phyloP scores from a whole-genome alignment of 2,113 vertebrate genomes.

The Geococcyx californianus region DNA sequence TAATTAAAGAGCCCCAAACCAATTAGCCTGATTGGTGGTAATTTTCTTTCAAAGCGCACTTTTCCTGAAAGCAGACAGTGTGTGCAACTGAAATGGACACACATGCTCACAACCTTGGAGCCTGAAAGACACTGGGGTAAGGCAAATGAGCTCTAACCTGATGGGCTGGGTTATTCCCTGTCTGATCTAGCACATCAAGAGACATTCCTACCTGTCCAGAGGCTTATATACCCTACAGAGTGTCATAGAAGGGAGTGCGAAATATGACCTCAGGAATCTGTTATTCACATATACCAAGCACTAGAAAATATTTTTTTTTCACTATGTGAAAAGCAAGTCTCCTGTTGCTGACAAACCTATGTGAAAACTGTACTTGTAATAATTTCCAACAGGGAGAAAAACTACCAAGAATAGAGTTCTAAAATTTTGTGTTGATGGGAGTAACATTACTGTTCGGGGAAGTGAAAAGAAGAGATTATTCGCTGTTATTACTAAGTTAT shows the following conservation, averaged over 20 bases:
- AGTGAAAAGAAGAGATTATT: slow-evolving; percentile 53
- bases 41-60: not conserved
- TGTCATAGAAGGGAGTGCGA: slow-evolving; percentile 33
- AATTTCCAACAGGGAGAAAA: slow-evolving; percentile 49
- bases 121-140: slow-evolving; percentile 2
- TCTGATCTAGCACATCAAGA: slow-evolving; percentile 20
- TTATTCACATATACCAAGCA: slow-evolving; percentile 50
- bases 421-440: slow-evolving; percentile 47
- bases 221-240: not conserved
- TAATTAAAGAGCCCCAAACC: not conserved
- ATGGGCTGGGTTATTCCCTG: not conserved
- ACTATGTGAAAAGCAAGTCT: slow-evolving; percentile 58
- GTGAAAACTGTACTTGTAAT: slow-evolving; percentile 49
- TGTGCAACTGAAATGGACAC: not conserved
- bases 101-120: not conserved
- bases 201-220: slow-evolving; percentile 12
- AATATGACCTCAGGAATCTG: slow-evolving; percentile 71
- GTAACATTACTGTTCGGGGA: slow-evolving; percentile 56
- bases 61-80: not conserved
- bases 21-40: not conserved
- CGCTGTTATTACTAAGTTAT: slow-evolving; percentile 57
- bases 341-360: slow-evolving; percentile 40
- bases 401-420: slow-evolving; percentile 31
- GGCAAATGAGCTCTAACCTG: not conserved
- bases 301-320: slow-evolving; percentile 63